Evolutionary conservation across 2,888 invertebrate species (phyloP), one percentile per base, ranked within the genome.

Genomic region (Pecten maximus): DNA sequence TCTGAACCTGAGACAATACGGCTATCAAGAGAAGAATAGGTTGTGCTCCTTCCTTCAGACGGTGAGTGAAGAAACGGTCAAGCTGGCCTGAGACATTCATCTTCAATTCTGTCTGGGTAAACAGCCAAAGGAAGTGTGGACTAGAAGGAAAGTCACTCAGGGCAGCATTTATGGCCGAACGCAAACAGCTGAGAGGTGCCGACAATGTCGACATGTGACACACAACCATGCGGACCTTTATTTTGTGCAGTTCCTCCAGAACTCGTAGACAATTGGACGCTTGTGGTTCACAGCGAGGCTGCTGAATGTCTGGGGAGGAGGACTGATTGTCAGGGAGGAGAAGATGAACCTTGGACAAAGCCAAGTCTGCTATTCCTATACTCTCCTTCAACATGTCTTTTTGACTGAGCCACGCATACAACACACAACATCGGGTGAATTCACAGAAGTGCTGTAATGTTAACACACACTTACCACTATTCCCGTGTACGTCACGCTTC

Each of bases 81-180:
- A 96, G 90, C n/a, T 95, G 91, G 2, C 96, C 95, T 2, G 94
- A 93, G 16, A 96, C 94, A 90, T 95, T 93, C 10, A 95, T 95
- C 48, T 93, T 91, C 35, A 93, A 88, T 92, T 96, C 97, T 8
- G 95, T 90, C 35, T 95, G 94, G 10, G 96, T 91, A 90, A 95
- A 95, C 48, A 95, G 50, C n/a, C 92, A 89, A 39, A 96, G 93
- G 86, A 96, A 95, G 40, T 92, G 88, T 2, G 93, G 48, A 90
- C 94, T 93, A 40, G 94, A 92, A 28, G 96, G 96, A 90, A 94
- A 96, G 19, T 92, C 88, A 10, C 91, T 88, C 60, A 96, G 90
- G 23, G 95, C 95, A 86, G 90, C 88, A 89, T 93, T 92, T 74
- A 96, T 89, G 23, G 93, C 91, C 10, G 92, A 91, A 16, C 96